These are phyloP conservation scores for Drosophila pruinosa DNA, from an alignment of 1,140 invertebrate species.

Conservation along the genomic window DNA sequence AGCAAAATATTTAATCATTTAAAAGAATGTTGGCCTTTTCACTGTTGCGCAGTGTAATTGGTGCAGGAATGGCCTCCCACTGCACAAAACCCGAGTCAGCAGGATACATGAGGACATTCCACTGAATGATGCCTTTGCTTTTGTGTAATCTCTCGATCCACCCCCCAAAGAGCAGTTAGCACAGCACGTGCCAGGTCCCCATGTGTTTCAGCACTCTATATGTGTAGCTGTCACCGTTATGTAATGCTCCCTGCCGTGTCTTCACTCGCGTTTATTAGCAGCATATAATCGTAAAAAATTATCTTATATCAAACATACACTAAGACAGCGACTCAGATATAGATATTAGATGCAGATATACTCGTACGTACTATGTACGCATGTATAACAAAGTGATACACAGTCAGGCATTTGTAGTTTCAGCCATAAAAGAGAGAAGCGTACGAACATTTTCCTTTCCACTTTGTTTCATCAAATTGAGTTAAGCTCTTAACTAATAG, in stretches of 20 bases:
- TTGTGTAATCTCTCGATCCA: slow-evolving; percentile 31
- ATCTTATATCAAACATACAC: slow-evolving; percentile 58
- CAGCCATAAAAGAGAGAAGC: neutral
- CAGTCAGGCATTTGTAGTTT: neutral
- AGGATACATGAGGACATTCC: slow-evolving; percentile 19
- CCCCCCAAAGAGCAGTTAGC: slow-evolving; percentile 42
- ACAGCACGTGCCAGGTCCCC: slow-evolving; percentile 45
- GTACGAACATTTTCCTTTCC: neutral
- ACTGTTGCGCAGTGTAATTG: slow-evolving; percentile 37
- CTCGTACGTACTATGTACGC: neutral
- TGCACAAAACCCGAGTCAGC: slow-evolving; percentile 30
- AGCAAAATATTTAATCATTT: neutral
- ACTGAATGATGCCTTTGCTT: slow-evolving; percentile 7
- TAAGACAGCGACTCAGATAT: neutral
- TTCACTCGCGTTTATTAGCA: slow-evolving; percentile 62
- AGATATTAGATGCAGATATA: slow-evolving; percentile 1
- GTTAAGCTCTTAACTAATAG: slow-evolving; percentile 51
- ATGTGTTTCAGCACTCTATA: slow-evolving; percentile 12
- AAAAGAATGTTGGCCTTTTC: neutral
- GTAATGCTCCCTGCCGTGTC: slow-evolving; percentile 36
- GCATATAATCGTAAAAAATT: slow-evolving; percentile 70
- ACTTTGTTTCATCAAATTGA: slow-evolving; percentile 27
- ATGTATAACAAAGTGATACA: slow-evolving; percentile 4
- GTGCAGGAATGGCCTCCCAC: slow-evolving; percentile 1
- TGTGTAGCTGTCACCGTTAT: slow-evolving; percentile 29